Evolutionary conservation across 2,888 invertebrate species (phyloP), one percentile per base, ranked within the genome.

Genomic region (Graphium colonna): DNA sequence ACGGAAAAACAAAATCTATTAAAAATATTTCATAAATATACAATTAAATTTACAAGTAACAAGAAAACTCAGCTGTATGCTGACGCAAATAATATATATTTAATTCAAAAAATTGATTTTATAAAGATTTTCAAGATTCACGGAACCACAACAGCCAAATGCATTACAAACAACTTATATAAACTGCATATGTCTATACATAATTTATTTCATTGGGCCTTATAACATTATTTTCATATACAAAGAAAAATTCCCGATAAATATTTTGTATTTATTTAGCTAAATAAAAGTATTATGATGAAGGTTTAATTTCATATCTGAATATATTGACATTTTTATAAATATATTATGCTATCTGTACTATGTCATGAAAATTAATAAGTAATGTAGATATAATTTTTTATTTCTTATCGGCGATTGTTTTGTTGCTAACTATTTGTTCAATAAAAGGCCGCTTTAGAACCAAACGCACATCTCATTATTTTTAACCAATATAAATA

Each of bases 311-410:
- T 43, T 43, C 21, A 5, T 36, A 15, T 44, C 40, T 16, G 39
- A 10, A 8, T 48, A 48, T 38, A 47, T 48, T 3, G 21, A 31
- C 40, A 36, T 40, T 45, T 39, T 10, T 28, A 44, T 44, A 51
- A 48, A 48, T 45, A 46, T 46, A 51, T 45, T 45, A 45, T 51
- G 51, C 51, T 40, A 39, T 12, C 17, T 36, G 36, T 36, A 36
- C 36, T 36, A 12, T 45, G 51, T 51, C 44, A 51, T 39, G 51
- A 28, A 5, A 31, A 42, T 42, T 10, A 47, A 4, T n/a, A 17
- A 10, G 21, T 43, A 26, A 16, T 9, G 7, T 18, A 33, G 18
- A 36, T 13, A 38, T 38, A 9, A 38, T 38, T 12, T 39, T 39
- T 5, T 43, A 26, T 21, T 13, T 12, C 43, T 3, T 21, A 21